Percentiles rank a stretch among this genome's conserved stretches.
phyloP scores from a whole-genome alignment of 1,140 invertebrate genomes.

The Augochlora pura region DNA sequence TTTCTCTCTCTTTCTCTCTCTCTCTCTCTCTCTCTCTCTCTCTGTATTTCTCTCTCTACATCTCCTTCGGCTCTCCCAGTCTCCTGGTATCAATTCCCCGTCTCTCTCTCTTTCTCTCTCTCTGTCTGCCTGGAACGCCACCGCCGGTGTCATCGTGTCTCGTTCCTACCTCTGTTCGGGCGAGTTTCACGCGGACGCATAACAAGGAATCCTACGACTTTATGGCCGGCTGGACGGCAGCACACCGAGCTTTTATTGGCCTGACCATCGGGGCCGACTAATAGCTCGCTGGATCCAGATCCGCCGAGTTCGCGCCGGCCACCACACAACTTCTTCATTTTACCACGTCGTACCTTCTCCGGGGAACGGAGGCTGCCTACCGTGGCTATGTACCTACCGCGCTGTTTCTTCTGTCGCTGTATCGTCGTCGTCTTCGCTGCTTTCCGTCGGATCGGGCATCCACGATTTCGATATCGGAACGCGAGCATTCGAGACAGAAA shows the following conservation, averaged over 20 bases:
- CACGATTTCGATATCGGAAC: conserved; percentile 11
- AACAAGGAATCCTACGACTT: conserved; percentile 72
- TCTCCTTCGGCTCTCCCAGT: too few relatives aligned
- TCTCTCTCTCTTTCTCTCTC: too few relatives aligned
- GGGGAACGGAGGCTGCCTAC: conserved; percentile 5
- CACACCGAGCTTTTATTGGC: conserved; percentile 61
- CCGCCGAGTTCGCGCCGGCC: conserved; percentile 57
- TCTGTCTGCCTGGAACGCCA: too few relatives aligned
- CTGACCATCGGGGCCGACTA: conserved; percentile 61
- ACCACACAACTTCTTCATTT: conserved; percentile 62
- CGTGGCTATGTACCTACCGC: conserved; percentile 38
- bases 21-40: neutral
- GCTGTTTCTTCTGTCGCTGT: neutral
- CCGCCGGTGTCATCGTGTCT: neutral
- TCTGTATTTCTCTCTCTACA: too few relatives aligned
- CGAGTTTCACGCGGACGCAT: conserved; percentile 52
- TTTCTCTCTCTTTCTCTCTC: neutral
- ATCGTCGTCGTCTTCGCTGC: conserved; percentile 11
- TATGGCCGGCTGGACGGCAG: conserved; percentile 64
- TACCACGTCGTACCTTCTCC: conserved; percentile 55
- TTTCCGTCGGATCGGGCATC: neutral
- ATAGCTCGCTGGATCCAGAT: conserved; percentile 61
- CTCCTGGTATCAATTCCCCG: too few relatives aligned
- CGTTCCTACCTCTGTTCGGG: neutral
- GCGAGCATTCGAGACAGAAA: neutral